Percentiles rank a stretch among this genome's conserved stretches.
These are phyloP conservation scores for Clanis bilineata DNA, from an alignment of 2,888 invertebrate genomes.

Conservation along the genomic window DNA sequence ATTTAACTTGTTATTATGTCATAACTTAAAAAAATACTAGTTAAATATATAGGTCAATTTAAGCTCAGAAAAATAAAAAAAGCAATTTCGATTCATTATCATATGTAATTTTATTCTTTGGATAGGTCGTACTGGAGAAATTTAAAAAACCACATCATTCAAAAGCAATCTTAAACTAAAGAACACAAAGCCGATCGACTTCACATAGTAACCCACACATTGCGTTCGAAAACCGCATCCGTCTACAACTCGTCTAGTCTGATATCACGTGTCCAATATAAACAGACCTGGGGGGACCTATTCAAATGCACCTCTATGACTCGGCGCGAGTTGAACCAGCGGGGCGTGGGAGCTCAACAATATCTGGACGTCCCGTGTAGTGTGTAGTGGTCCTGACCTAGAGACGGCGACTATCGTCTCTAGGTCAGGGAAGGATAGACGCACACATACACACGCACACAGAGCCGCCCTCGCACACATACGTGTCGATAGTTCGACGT, in stretches of 20 bases:
- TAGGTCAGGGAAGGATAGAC: constrained; percentile 81
- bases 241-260: constrained; percentile 76
- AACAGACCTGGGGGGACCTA: constrained; percentile 45
- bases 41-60: too few relatives aligned
- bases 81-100: too few relatives aligned
- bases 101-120: too few relatives aligned
- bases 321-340: constrained; percentile 19
- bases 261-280: constrained; percentile 50
- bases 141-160: too few relatives aligned
- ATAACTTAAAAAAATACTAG: too few relatives aligned
- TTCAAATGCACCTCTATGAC: constrained; percentile 42
- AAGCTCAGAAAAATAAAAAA: too few relatives aligned
- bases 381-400: constrained; percentile 79
- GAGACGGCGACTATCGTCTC: constrained; percentile 71
- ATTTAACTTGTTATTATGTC: too few relatives aligned
- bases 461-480: constrained; percentile 4
- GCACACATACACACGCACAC: constrained; percentile 51
- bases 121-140: too few relatives aligned
- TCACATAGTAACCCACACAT: constrained; percentile 29
- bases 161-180: too few relatives aligned
- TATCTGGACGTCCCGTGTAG: constrained; percentile 58
- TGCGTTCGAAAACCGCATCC: constrained; percentile 40
- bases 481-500: constrained; percentile 14
- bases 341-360: constrained; percentile 39
- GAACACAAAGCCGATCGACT: constrained; percentile 9